Conservation (phyloP, 2,797 vertebrate species). For the Threskiornis aethiopicus region DNA sequence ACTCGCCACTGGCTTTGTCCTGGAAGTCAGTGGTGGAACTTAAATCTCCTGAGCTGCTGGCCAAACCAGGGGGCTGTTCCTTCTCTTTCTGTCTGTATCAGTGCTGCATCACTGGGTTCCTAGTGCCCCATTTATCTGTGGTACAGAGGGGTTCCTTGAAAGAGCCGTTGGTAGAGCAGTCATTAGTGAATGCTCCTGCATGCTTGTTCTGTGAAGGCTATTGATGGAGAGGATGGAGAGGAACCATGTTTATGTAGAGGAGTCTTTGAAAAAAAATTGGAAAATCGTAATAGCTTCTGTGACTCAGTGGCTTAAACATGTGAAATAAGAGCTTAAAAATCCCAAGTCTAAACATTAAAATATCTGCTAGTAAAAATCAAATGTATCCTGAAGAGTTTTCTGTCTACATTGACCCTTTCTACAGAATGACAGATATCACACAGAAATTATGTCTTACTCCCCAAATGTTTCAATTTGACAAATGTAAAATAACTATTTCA, state of each 20-base stretch:
- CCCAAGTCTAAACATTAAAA: background rate
- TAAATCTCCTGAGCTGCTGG: background rate
- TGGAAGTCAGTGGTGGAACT: background rate
- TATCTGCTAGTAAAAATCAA: background rate
- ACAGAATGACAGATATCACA: background rate
- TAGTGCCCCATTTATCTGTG: background rate
- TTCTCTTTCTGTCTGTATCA: background rate
- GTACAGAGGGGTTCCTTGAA: background rate
- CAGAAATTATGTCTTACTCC: background rate
- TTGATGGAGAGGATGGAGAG: background rate
- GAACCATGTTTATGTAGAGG: background rate
- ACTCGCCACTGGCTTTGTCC: background rate
- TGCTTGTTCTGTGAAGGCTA: background rate
- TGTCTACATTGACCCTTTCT: background rate
- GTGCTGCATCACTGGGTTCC: background rate
- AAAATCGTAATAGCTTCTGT: background rate
- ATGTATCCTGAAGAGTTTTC: background rate
- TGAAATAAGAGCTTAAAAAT: background rate
- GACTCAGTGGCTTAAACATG: background rate
- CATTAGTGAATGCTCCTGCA: rapidly evolving
- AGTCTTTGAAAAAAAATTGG: background rate
- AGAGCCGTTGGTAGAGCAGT: background rate
- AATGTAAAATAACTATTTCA: background rate
- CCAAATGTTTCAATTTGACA: background rate
- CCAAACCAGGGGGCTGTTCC: background rate